Evolutionary conservation across 2,888 invertebrate genomes (phyloP), one percentile per base, ranked within the genome.

Genomic region (Drosophila sordidapex): DNA sequence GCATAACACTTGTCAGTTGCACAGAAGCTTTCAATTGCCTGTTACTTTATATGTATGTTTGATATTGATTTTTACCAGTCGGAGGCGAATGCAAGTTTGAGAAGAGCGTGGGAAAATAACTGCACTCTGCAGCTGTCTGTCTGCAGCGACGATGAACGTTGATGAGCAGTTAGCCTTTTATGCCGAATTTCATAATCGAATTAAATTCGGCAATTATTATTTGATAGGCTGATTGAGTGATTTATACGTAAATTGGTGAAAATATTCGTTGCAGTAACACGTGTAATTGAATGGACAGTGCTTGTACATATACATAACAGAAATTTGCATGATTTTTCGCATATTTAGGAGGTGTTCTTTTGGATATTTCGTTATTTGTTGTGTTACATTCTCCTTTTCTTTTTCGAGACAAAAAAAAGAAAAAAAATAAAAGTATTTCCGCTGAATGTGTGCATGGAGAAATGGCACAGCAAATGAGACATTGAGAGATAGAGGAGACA

Each of bases 41-140:
- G 51, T 70, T 80, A 54, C 57, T 64, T 69, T 62, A 60, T 58
- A 79, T 31, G 38, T 58, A 79, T 31, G 38, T 60, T 72, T 66
- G 51, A 40, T 85, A 85, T 85, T 88, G 85, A 85, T 85, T 85
- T 85, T 88, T 88, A 83, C 84, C 83, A 69, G 29, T 46, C 46
- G 51, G 27, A 68, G 77, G 31, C 65, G 56, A 57, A 61, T 63
- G 68, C 49, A 62, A 63, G 49, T 62, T 49, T 54, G 49, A 61
- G 48, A 40, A 54, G 40, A 70, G 35, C 54, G 56, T 72, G 56
- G 46, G 59, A 48, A 74, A 74, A 83, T 76, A 76, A 62, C 83
- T 79, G 79, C 82, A 84, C 59, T 74, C 56, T 76, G 75, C 72
- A 74, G 74, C 58, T 64, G 67, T 56, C 58, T 46, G 46, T 21